Base-by-base conservation (phyloP, 2,888 invertebrate species). In the Zhuqinia jingwanae region DNA sequence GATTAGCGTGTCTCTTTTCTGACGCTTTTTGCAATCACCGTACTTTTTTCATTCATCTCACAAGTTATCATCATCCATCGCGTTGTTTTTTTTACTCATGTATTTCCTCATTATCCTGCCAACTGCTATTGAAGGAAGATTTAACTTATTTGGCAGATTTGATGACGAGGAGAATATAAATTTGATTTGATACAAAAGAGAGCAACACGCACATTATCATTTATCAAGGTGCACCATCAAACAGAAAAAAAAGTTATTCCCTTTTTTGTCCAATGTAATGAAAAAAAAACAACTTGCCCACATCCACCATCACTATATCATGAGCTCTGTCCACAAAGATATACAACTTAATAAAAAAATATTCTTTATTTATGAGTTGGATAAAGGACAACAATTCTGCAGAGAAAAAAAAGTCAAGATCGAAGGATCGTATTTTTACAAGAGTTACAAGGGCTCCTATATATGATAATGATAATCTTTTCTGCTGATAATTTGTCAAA, bases 81-180 rank as follows among this genome's bases (percentile, higher is more conserved):
- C 22, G 13, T 68, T 50, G 11, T 25, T 75, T 68, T 30, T n/a
- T n/a, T n/a, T n/a, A n/a, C n/a, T 36, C 56, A 17, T 58, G n/a
- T 36, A 76, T 36, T 76, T 76, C 76, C 58, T 76, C 17, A 50
- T 58, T 56, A 56, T 76, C 22, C 58, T 76, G 56, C 53, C 56
- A 56, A 42, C 56, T 58, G 36, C 70, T 47, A 78, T 78, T 78
- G 77, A 78, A 78, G 60, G 60, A 60, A 60, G 60, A 78, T 56
- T 60, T 60, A 56, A 60, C 77, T 45, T 42, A 60, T 60, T 60
- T 78, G 77, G 45, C 76, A 15, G 36, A 76, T 53, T 76, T 42
- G 76, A 30, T 76, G 53, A 76, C 53, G 76, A 70, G 70, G 47
- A 22, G 11, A 82, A 60, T 82, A 68, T 60, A 42, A 58, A 81